Percentiles rank a stretch among this genome's conserved stretches.
These are phyloP conservation scores for Euschistus heros DNA, from an alignment of 1,140 invertebrate species.

Conservation along the genomic window DNA sequence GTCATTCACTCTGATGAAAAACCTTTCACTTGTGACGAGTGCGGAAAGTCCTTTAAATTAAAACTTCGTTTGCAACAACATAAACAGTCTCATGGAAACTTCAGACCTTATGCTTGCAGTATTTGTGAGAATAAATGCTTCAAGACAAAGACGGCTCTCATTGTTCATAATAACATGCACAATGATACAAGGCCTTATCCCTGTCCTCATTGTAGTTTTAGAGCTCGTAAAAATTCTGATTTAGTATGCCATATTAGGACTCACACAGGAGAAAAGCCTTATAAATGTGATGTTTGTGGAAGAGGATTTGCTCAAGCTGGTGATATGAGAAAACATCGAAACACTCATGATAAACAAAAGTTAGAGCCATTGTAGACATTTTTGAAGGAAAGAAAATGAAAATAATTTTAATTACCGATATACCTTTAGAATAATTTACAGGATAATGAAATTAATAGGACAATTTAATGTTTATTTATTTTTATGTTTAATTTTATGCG, in stretches of 20 bases:
- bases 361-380: background rate
- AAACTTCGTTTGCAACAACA: constrained; percentile 30
- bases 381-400: too few species aligned
- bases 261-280: constrained; percentile 45
- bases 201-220: constrained; percentile 42
- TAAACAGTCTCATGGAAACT: constrained; percentile 33
- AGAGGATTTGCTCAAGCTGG: constrained; percentile 29
- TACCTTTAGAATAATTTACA: too few species aligned
- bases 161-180: constrained; percentile 40
- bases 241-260: constrained; percentile 40
- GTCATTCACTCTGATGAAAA: constrained; percentile 59
- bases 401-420: too few species aligned
- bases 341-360: constrained; percentile 22
- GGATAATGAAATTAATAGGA: too few species aligned
- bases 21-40: constrained; percentile 58
- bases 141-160: constrained; percentile 37
- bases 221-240: constrained; percentile 44
- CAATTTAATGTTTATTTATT: too few species aligned
- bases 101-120: constrained; percentile 39
- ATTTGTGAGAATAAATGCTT: constrained; percentile 37
- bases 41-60: constrained; percentile 49
- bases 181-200: constrained; percentile 39
- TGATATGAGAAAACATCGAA: constrained; percentile 30
- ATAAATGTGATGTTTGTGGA: constrained; percentile 40
- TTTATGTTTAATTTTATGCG: too few species aligned